Percentiles rank a stretch among this genome's conserved stretches.
phyloP scores from a whole-genome alignment of 2,888 invertebrate genomes.

The Odontomyia ornata region DNA sequence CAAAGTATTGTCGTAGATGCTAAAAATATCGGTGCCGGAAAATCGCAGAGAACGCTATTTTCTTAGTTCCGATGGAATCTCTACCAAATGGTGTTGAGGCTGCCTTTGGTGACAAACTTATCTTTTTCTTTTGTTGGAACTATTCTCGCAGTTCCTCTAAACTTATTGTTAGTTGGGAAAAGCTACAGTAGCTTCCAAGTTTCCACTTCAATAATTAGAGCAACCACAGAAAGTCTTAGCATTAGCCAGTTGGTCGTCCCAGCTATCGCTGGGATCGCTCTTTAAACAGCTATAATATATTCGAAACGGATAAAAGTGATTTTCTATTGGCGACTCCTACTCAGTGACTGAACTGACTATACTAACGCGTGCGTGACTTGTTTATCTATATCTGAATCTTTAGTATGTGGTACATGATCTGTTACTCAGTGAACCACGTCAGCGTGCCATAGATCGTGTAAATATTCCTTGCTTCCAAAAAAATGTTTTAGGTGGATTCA shows the following conservation, averaged over 20 bases:
- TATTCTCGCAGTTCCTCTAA: background rate
- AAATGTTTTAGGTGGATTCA: too few relatives aligned
- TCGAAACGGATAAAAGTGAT: constrained; percentile 22
- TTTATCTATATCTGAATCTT: too few relatives aligned
- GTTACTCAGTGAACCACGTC: too few relatives aligned
- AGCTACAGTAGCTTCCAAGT: too few relatives aligned
- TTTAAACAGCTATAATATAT: constrained; percentile 32
- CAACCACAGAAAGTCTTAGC: too few relatives aligned
- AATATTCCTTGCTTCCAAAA: too few relatives aligned
- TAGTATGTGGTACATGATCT: too few relatives aligned
- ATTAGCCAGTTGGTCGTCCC: too few relatives aligned
- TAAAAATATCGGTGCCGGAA: constrained; percentile 15
- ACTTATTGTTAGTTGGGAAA: background rate
- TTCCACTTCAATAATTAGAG: background rate
- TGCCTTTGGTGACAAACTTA: too few relatives aligned
- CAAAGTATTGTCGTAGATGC: constrained; percentile 15
- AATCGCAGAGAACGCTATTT: background rate
- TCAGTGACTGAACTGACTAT: background rate
- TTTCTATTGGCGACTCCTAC: constrained; percentile 6
- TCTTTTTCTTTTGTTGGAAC: too few relatives aligned
- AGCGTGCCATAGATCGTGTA: too few relatives aligned
- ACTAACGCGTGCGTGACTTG: too few relatives aligned
- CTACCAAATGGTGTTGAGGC: background rate
- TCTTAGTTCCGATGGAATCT: background rate
- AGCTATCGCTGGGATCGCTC: background rate